phyloP scores from a whole-genome alignment of 2,113 vertebrate species.

The Plecotus auritus region DNA sequence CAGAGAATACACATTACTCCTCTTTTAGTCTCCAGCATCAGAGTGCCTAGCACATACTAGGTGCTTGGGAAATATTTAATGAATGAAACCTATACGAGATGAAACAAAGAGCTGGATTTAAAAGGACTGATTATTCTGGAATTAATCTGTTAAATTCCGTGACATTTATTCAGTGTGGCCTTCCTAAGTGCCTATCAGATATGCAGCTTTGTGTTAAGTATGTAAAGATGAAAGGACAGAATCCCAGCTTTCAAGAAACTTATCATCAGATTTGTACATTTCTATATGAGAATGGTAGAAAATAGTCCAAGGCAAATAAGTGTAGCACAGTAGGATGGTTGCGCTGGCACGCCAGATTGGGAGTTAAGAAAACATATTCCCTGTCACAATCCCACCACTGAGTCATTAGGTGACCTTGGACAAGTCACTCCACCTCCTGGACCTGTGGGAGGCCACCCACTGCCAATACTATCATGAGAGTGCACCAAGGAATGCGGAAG shows the following conservation, averaged over 20 bases:
- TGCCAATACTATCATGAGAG: no score
- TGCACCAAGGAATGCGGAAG: no score
- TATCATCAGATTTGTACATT: not conserved
- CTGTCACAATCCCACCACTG: not conserved
- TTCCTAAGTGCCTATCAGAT: not conserved
- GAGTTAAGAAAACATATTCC: not conserved
- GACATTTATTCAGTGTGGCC: not conserved
- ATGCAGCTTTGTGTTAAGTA: not conserved
- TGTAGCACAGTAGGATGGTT: no score
- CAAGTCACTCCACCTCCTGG: not conserved
- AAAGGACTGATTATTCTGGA: not conserved
- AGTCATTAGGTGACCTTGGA: not conserved
- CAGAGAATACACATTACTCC: not conserved
- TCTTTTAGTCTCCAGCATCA: not conserved
- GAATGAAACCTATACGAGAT: not conserved
- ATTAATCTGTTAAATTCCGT: not conserved
- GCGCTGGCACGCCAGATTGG: not conserved
- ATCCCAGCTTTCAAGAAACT: not conserved
- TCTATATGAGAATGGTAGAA: not conserved
- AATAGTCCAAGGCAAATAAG: not conserved
- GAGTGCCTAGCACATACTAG: not conserved
- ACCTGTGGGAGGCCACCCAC: no score
- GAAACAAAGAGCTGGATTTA: not conserved
- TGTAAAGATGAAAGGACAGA: not conserved
- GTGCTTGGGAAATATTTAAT: not conserved